Evolutionary conservation across 2,113 vertebrate genomes (phyloP).

Genomic region (Ovis canadensis): DNA sequence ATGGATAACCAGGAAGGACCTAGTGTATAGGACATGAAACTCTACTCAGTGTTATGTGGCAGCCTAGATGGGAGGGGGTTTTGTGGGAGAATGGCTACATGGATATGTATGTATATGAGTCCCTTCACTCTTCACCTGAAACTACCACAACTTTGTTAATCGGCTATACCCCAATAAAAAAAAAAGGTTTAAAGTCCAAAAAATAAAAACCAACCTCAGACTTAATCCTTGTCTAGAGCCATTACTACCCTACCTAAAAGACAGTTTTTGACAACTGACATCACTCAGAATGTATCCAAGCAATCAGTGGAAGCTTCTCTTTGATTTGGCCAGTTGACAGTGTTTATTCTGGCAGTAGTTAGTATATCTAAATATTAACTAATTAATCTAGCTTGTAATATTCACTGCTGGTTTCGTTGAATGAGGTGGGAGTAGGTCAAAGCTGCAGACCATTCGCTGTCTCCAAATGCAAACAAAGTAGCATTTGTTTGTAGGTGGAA

Average conservation of each 20-base stretch:
- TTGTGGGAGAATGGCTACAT: background rate
- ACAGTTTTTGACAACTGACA: background rate
- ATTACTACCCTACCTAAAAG: background rate
- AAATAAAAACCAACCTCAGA: fast-evolving
- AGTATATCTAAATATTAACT: constrained; percentile 49
- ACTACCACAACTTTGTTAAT: background rate
- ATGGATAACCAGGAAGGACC: background rate
- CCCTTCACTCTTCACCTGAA: background rate
- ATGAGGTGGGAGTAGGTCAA: constrained; percentile 51
- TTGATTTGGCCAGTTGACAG: background rate
- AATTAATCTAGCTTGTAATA: constrained; percentile 73
- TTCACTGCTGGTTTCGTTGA: constrained; percentile 56
- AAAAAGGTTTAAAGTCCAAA: background rate
- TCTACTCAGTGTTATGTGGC: background rate
- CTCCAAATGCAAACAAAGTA: constrained; percentile 67
- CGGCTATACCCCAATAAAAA: background rate
- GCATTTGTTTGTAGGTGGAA: constrained; percentile 82
- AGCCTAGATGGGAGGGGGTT: background rate
- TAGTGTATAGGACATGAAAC: background rate
- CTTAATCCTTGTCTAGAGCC: background rate
- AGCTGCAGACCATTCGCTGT: constrained; percentile 12
- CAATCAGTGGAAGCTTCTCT: constrained; percentile 14
- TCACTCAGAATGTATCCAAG: background rate
- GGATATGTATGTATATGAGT: background rate
- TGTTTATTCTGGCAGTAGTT: constrained; percentile 59